Conservation (phyloP, 2,797 vertebrate species). For the Taenioides sp. region DNA sequence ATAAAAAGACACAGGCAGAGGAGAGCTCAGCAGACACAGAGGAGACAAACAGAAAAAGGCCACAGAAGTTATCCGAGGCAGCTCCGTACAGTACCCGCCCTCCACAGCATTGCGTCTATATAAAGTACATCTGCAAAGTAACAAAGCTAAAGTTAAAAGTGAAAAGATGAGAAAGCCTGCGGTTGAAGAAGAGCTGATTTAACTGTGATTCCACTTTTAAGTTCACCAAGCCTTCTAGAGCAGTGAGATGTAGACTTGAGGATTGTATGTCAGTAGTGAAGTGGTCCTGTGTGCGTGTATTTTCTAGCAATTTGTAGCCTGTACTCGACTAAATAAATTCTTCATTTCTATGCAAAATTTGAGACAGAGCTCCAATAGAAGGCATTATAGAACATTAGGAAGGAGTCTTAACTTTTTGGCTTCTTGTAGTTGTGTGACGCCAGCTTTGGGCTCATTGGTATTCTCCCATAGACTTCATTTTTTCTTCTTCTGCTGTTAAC, state of each 20-base stretch:
- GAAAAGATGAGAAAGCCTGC: constrained; percentile 22
- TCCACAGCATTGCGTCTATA: constrained; percentile 54
- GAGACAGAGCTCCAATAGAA: constrained; percentile 13
- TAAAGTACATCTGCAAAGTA: constrained; percentile 50
- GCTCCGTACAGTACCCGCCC: constrained; percentile 57
- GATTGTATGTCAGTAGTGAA: too few relatives aligned
- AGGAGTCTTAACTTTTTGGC: constrained; percentile 7
- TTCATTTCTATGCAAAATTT: constrained; percentile 24
- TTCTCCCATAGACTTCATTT: constrained; percentile 49
- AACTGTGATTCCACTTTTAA: not conserved
- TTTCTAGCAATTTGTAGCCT: too few relatives aligned
- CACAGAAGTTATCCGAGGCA: constrained; percentile 45
- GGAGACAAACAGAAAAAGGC: constrained; percentile 55
- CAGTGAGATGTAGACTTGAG: not conserved
- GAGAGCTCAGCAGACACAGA: constrained; percentile 13
- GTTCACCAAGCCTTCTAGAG: not conserved
- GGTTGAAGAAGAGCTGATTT: constrained; percentile 29
- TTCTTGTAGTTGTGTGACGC: constrained; percentile 32
- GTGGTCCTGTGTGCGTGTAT: too few relatives aligned
- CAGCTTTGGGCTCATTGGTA: constrained; percentile 56
- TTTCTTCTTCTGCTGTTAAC: not conserved
- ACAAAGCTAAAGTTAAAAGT: constrained; percentile 35
- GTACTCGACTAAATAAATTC: too few relatives aligned
- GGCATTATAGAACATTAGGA: constrained; percentile 10
- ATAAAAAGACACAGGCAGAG: constrained; percentile 28